Evolutionary conservation across 2,888 invertebrate genomes (phyloP).

Genomic region (Neuroscelio doddi): DNA sequence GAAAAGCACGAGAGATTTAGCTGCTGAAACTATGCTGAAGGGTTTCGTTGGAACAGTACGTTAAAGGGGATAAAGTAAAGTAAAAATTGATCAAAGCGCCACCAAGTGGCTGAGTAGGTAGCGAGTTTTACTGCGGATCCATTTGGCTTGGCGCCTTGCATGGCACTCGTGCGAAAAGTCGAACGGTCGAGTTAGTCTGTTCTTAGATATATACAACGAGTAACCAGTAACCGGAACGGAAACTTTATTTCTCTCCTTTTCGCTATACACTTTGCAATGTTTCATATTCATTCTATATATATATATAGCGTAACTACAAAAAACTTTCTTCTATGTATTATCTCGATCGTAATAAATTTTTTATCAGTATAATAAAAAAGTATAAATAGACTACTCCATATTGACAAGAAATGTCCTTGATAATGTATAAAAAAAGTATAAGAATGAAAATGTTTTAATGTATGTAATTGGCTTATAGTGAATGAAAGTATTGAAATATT

Average conservation of each 20-base stretch:
- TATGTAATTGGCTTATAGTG: too few relatives aligned
- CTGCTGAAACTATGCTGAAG: conserved; percentile 8
- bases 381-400: too few relatives aligned
- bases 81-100: conserved; percentile 17
- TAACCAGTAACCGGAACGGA: conserved; percentile 38
- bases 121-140: conserved; percentile 34
- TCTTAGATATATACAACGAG: conserved; percentile 33
- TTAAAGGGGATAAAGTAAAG: background rate
- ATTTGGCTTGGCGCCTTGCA: conserved; percentile 40
- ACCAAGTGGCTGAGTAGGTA: conserved; percentile 27
- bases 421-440: too few relatives aligned
- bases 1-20: background rate
- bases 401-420: too few relatives aligned
- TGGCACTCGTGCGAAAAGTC: conserved; percentile 38
- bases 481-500: too few relatives aligned
- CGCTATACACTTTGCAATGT: conserved; percentile 11
- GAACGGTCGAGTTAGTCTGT: conserved; percentile 37
- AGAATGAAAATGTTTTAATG: too few relatives aligned
- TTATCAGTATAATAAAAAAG: too few relatives aligned
- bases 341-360: too few relatives aligned
- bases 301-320: too few relatives aligned
- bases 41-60: background rate
- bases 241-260: conserved; percentile 42
- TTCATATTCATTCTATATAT: background rate
- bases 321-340: too few relatives aligned